Percentiles rank a stretch among this genome's conserved stretches.
These are phyloP conservation scores for Mnemiopsis leidyi DNA, from an alignment of 37 sponge, comb jelly and placozoan genomes.

Conservation along the genomic window DNA sequence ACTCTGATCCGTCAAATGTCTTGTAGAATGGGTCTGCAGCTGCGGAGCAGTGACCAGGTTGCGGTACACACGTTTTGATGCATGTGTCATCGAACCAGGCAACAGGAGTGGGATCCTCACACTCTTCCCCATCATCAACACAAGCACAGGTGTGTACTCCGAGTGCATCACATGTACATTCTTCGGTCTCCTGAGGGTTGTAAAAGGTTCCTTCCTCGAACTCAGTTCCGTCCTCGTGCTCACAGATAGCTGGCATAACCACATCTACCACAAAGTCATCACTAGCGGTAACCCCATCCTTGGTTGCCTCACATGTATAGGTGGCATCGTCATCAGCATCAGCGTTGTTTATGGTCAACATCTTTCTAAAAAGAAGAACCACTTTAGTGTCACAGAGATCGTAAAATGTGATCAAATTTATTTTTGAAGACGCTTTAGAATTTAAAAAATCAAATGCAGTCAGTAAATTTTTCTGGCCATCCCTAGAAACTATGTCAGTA, in stretches of 20 bases:
- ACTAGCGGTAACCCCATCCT: background rate
- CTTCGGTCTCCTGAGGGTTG: constrained; percentile 18
- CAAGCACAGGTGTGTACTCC: background rate
- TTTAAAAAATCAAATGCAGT: too few relatives aligned
- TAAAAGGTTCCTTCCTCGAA: background rate
- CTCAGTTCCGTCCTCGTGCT: constrained; percentile 24
- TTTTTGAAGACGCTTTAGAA: too few relatives aligned
- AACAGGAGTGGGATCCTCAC: constrained; percentile 35
- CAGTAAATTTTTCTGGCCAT: too few relatives aligned
- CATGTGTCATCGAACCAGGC: background rate
- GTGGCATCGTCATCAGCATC: constrained; percentile 8
- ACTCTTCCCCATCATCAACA: constrained; percentile 47
- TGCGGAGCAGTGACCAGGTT: background rate
- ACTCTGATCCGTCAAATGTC: background rate
- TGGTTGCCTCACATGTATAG: constrained; percentile 30
- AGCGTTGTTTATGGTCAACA: background rate
- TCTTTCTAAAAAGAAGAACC: background rate
- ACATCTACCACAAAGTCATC: background rate
- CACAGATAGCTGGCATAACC: background rate
- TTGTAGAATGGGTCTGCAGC: constrained; percentile 17
- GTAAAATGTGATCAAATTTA: background rate
- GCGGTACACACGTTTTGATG: constrained; percentile 36
- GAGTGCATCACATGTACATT: background rate
- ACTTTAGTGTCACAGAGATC: background rate
- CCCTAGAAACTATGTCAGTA: too few relatives aligned